Conservation (phyloP, 2,113 vertebrate species). For the Nannobrachium achirus region DNA sequence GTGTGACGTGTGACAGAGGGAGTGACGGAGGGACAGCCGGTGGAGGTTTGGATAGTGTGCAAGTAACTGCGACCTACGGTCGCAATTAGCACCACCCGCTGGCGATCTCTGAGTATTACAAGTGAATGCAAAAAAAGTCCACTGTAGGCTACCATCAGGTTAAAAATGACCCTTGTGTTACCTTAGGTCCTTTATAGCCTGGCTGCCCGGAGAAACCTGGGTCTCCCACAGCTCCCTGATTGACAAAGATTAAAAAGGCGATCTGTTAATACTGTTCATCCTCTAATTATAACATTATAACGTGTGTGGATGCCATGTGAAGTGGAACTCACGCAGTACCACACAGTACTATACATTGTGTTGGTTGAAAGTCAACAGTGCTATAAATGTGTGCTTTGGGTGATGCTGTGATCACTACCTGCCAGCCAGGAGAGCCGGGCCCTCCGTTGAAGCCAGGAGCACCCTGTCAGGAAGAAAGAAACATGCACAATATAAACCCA, state of each 20-base stretch:
- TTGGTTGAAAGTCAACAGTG: no score
- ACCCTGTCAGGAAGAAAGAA: constrained; percentile 78
- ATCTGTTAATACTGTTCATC: no score
- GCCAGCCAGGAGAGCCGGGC: constrained; percentile 78
- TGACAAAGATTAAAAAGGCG: no score
- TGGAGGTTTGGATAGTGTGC: no score
- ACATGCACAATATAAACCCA: constrained; percentile 18
- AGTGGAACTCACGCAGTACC: no score
- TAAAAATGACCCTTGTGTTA: constrained; percentile 56
- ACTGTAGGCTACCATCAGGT: no score
- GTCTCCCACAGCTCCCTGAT: constrained; percentile 79
- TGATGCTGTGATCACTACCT: constrained; percentile 70
- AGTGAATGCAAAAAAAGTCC: neutral
- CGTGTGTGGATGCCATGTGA: neutral
- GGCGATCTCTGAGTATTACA: neutral
- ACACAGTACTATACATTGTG: no score
- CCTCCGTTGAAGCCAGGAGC: constrained; percentile 83
- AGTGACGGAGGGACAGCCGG: no score
- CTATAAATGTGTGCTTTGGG: no score
- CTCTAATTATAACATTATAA: neutral
- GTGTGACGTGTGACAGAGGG: no score
- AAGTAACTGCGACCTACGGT: no score
- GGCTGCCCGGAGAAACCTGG: constrained; percentile 77
- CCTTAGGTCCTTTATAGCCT: constrained; percentile 86
- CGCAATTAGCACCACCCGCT: constrained; percentile 21